Base-by-base conservation (phyloP, 2,113 vertebrate species). In the Thunnus maccoyii region DNA sequence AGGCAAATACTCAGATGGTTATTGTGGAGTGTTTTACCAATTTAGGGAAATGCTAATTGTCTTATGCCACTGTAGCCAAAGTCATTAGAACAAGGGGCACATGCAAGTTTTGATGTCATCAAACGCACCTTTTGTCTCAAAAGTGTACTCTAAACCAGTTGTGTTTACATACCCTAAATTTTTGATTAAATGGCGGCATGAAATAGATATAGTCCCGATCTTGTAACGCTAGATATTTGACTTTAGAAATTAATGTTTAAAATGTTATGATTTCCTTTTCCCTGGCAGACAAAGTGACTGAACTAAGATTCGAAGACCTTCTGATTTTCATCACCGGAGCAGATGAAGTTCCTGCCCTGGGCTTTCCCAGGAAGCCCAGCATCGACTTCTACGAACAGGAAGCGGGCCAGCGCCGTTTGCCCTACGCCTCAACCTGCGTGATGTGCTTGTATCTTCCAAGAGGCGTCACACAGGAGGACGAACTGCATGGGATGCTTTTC, bases 241-340 rank as follows among this genome's bases (percentile, higher is more conserved):
- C 20, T 67, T 51, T 30, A 51, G 25, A 36, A 36, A 36, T 36
- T 3, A 36, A 36, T 7, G 36, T 36, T 20, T 20, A 20, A 20
- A 20, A 20, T 20, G 20, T 20, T 20, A 36, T 36, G 36, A 36
- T 36, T 36, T 36, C 36, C 4, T 52, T n/a, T 54, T 61, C 10
- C 5, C 17, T 54, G 65, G 27, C 25, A 62, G 61, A 75, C 32
- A 75, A 54, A 54, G 14, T n/a, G 32, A 57, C 54, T 46, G 32
- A 75, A 17, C 15, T 75, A 1, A 47, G 0, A 5, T 65, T 25
- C 5, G 16, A 75, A 30, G 72, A 65, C 1, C 36, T 75, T 0
- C 60, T 75, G 5, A 56, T 75, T n/a, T 75, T 75, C 8, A n/a
- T 74, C 9, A 63, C 72, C 8, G 60, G 72, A 44, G 32, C 61